Evolutionary conservation across 2,797 vertebrate genomes (phyloP).

Genomic region (Enteromius paludinosus): DNA sequence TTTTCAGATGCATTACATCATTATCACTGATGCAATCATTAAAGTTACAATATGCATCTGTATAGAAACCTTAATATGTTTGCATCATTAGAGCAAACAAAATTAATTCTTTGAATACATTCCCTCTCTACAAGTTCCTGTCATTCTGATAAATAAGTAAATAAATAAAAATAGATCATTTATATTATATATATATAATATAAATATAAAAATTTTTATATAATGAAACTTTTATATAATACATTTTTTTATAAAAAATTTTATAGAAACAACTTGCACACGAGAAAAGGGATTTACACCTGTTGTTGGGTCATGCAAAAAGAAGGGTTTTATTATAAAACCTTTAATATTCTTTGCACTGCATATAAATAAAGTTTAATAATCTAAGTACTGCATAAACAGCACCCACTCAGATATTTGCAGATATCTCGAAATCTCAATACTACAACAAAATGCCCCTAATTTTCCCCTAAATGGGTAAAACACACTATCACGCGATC

Average conservation of each 20-base stretch:
- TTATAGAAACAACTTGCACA: background rate
- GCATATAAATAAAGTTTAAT: background rate
- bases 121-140: background rate
- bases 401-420: background rate
- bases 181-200: too few species aligned
- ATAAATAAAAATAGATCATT: background rate
- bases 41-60: background rate
- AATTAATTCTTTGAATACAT: background rate
- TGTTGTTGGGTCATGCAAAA: background rate
- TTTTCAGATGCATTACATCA: background rate
- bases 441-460: background rate
- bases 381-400: background rate
- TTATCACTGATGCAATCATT: background rate
- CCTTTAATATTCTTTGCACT: too few species aligned
- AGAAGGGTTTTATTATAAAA: background rate
- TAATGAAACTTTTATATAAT: too few species aligned
- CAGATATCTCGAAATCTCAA: background rate
- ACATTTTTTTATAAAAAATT: too few species aligned
- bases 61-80: background rate
- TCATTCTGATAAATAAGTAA: background rate
- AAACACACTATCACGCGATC: background rate
- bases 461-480: conserved; percentile 5
- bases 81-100: background rate
- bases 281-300: background rate
- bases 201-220: too few species aligned